Evolutionary conservation across 1,140 invertebrate genomes (phyloP), one percentile per base, ranked within the genome.

Genomic region (Neodiprion fabricii): DNA sequence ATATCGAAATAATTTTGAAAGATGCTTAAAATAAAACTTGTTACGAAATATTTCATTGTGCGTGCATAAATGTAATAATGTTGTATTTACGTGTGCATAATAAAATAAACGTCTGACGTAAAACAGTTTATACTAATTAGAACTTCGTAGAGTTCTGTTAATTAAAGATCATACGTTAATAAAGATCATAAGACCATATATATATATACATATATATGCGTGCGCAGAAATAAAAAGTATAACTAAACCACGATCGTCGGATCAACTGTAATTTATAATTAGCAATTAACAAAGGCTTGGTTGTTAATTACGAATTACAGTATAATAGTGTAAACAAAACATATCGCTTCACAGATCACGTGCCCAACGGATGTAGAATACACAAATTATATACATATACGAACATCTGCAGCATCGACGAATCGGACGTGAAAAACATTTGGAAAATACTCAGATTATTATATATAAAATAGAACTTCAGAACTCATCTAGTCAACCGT

Each of bases 231-330:
- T 61, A 61, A 61, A 61, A 61, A 4, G 53, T 14, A 12, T 12
- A 40, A 40, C n/a, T 61, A 61, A 61, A 61, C 9, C 53, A 17
- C 53, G n/a, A 61, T 61, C 53, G 53, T 61, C 53, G 53, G 53
- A 61, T 61, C 11, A 61, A 61, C 53, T 61, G 53, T 61, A 61
- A 17, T 61, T 61, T 61, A 61, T 61, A 61, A 61, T 61, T 61
- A 61, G 53, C 53, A 61, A 61, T 61, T 61, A 61, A 61, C 11
- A 61, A 3, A 61, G 11, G 53, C 53, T 61, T 61, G 5, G 53
- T 61, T 61, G 53, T 61, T 61, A 61, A 61, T 61, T 61, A 61
- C 3, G 53, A 61, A 61, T 61, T 61, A 61, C 53, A 17, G 53
- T 61, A 61, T 61, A 40, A 40, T 40, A 61, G 53, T 61, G 53